Conservation (phyloP, 2,888 invertebrate species). For the Hemistola chrysoprasaria region DNA sequence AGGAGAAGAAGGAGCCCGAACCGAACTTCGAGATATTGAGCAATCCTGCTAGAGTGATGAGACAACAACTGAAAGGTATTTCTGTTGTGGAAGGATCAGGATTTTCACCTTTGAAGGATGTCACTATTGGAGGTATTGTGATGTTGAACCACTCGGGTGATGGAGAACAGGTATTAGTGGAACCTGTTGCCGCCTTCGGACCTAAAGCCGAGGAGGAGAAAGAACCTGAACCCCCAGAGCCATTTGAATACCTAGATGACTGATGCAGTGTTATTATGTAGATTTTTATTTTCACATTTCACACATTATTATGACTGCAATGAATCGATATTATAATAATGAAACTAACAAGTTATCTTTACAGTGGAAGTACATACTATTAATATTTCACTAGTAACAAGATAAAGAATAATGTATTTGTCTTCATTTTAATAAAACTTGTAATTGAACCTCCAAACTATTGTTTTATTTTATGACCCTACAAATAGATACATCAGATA, state of each 20-base stretch:
- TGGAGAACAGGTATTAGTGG: constrained; percentile 92
- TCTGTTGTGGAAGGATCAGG: constrained; percentile 90
- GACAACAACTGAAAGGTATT: constrained; percentile 92
- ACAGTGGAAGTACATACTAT: too few relatives aligned
- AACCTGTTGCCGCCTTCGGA: constrained; percentile 95
- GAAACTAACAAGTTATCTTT: too few relatives aligned
- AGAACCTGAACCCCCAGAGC: constrained; percentile 98
- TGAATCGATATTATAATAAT: constrained; percentile 21
- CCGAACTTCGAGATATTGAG: constrained; percentile 94
- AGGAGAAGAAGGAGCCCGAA: constrained; percentile 92
- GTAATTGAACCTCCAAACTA: too few relatives aligned
- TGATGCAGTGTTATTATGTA: constrained; percentile 64
- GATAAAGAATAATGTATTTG: too few relatives aligned
- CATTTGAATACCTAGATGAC: constrained; percentile 97
- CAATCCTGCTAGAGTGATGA: constrained; percentile 97
- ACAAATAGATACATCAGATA: too few relatives aligned
- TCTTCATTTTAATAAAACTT: too few relatives aligned
- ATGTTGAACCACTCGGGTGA: constrained; percentile 94
- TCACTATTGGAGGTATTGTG: constrained; percentile 97
- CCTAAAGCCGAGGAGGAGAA: constrained; percentile 96
- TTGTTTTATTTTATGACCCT: too few relatives aligned
- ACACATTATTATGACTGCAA: constrained; percentile 3
- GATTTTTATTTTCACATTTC: constrained; percentile 36
- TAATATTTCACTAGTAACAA: too few relatives aligned
- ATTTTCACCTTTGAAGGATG: constrained; percentile 94